Conservation (phyloP, 1,140 invertebrate genomes). For the Diuraphis noxia region DNA sequence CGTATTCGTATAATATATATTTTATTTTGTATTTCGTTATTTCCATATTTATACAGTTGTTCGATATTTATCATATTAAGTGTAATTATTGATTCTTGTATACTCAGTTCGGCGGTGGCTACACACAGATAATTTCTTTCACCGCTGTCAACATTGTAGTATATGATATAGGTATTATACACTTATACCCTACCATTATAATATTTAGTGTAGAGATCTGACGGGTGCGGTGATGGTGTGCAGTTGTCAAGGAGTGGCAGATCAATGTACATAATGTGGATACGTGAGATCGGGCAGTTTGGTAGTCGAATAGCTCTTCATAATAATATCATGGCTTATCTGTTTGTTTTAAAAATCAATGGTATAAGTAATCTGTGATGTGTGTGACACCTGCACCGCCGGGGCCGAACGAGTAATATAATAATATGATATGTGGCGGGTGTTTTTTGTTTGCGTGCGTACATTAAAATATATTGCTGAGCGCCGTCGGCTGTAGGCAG, state of each 20-base stretch:
- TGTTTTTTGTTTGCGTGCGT: background rate
- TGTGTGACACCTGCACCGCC: background rate
- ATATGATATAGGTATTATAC: background rate
- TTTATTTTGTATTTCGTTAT: too few species aligned
- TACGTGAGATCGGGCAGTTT: background rate
- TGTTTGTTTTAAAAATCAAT: slow-evolving; percentile 3
- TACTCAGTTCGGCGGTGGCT: background rate
- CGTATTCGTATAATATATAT: too few species aligned
- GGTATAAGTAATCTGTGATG: background rate
- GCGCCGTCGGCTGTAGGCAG: background rate
- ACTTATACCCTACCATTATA: background rate
- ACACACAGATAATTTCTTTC: background rate
- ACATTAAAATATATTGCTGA: background rate
- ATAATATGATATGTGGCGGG: background rate
- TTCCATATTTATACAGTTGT: background rate
- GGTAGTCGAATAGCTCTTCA: background rate
- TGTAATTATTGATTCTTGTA: background rate
- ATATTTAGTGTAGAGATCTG: background rate
- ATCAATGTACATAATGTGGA: background rate
- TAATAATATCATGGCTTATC: background rate
- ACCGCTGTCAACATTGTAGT: background rate
- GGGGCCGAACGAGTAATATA: background rate
- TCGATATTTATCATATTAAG: background rate
- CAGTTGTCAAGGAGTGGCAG: background rate
- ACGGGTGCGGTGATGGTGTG: background rate